These are phyloP conservation scores for Pseudomyrmex cubaensis DNA, from an alignment of 1,140 invertebrate species.

Conservation along the genomic window DNA sequence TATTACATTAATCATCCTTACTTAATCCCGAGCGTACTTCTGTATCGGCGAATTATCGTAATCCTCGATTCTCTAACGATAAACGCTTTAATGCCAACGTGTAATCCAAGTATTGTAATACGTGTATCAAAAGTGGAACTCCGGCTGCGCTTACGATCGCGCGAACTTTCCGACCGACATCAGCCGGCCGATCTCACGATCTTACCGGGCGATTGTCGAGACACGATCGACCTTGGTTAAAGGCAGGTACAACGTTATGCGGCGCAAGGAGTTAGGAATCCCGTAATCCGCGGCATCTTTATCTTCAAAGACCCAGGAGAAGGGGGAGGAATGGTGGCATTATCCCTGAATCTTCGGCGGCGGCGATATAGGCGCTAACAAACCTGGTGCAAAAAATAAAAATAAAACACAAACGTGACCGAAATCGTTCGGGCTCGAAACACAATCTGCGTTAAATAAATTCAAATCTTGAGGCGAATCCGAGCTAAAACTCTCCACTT, in stretches of 20 bases:
- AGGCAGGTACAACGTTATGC: conserved; percentile 70
- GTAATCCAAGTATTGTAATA: conserved; percentile 55
- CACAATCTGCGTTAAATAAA: too few relatives aligned
- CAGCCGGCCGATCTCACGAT: conserved; percentile 72
- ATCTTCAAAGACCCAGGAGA: conserved; percentile 58
- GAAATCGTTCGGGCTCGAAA: too few relatives aligned
- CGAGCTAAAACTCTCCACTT: too few relatives aligned
- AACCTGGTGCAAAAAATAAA: conserved; percentile 52
- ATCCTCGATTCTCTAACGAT: conserved; percentile 47
- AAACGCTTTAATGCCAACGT: conserved; percentile 53
- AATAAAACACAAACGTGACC: conserved; percentile 37
- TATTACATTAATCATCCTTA: conserved; percentile 59
- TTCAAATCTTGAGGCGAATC: too few relatives aligned
- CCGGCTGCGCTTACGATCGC: conserved; percentile 56
- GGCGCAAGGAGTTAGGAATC: conserved; percentile 68
- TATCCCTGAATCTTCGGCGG: conserved; percentile 64
- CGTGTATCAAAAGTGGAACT: conserved; percentile 58
- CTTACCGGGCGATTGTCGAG: conserved; percentile 62
- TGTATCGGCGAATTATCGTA: conserved; percentile 58
- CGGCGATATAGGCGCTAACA: conserved; percentile 56
- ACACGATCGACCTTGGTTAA: conserved; percentile 73
- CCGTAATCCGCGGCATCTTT: conserved; percentile 77
- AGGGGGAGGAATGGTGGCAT: conserved; percentile 49
- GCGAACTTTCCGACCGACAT: conserved; percentile 66
- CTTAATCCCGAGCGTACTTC: conserved; percentile 56